A percentile compares a stretch with the other conserved stretches of the same genome.
These are phyloP conservation scores for Homarus americanus DNA, from an alignment of 1,140 invertebrate genomes.

Conservation along the genomic window DNA sequence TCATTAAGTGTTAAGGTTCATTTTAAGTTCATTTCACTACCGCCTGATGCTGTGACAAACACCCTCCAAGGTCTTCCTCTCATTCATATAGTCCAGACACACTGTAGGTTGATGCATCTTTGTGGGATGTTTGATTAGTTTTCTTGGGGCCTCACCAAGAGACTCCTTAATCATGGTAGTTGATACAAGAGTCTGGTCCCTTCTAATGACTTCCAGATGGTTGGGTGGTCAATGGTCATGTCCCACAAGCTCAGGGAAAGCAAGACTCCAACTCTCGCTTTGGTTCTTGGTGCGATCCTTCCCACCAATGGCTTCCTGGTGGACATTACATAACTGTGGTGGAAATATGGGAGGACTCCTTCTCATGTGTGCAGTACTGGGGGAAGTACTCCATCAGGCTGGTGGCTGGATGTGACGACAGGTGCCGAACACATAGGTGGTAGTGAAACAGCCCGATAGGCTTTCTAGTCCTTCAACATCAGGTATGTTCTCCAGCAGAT, in stretches of 20 bases:
- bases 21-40: neutral
- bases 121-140: slow-evolving; percentile 28
- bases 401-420: slow-evolving; percentile 19
- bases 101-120: neutral
- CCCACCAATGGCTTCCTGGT: too few species aligned
- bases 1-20: slow-evolving; percentile 10
- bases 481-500: slow-evolving; percentile 34
- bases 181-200: slow-evolving; percentile 27
- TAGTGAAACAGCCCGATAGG: too few species aligned
- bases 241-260: slow-evolving; percentile 37
- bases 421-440: too few species aligned
- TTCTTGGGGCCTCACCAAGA: slow-evolving; percentile 17
- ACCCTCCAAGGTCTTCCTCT: slow-evolving; percentile 5
- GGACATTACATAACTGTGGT: slow-evolving; percentile 33
- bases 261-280: slow-evolving; percentile 26
- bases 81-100: neutral
- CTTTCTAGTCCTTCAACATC: too few species aligned
- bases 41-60: slow-evolving; percentile 4
- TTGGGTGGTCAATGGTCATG: slow-evolving; percentile 9
- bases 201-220: slow-evolving; percentile 46
- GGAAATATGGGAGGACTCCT: neutral
- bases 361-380: slow-evolving; percentile 1
- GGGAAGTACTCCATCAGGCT: neutral
- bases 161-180: neutral
- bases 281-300: slow-evolving; percentile 34